These are phyloP conservation scores for Clupea harengus DNA, from an alignment of 2,113 vertebrate species.

Conservation along the genomic window DNA sequence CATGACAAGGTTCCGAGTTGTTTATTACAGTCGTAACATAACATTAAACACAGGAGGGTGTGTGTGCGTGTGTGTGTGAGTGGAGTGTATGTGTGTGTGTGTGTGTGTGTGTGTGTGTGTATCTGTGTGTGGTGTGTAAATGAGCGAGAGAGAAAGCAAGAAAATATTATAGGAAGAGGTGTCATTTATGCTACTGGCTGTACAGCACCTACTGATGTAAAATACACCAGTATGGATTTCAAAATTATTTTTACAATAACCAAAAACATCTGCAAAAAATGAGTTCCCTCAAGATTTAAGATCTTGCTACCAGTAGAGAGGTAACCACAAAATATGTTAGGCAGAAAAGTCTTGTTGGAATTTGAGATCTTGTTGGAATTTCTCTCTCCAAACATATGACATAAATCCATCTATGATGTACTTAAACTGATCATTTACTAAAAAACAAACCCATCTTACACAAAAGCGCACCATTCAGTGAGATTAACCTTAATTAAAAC, in stretches of 20 bases:
- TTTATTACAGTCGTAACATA: not conserved
- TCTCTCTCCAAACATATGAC: not conserved
- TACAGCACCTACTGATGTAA: not conserved
- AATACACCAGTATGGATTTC: not conserved
- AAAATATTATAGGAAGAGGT: not conserved
- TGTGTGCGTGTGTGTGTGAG: not conserved
- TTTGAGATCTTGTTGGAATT: not conserved
- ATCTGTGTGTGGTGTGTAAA: not conserved
- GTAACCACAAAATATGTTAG: not conserved
- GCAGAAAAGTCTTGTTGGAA: not conserved
- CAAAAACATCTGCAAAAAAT: constrained; percentile 1
- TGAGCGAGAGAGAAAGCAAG: not conserved
- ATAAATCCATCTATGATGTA: not conserved
- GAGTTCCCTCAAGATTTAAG: not conserved
- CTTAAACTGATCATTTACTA: not conserved
- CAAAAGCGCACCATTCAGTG: too few species aligned
- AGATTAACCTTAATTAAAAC: too few species aligned
- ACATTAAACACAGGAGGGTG: not conserved
- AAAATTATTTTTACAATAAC: not conserved
- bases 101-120: not conserved
- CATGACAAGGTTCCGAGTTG: not conserved
- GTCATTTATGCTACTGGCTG: too few species aligned
- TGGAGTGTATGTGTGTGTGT: constrained; percentile 5
- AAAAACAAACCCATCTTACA: not conserved
- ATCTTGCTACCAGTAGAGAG: not conserved